Percentiles rank a stretch among this genome's conserved stretches.
Evolutionary conservation across 92 coral and sea anemone genomes (phyloP).

Genomic region (Epizoanthus rinbou): DNA sequence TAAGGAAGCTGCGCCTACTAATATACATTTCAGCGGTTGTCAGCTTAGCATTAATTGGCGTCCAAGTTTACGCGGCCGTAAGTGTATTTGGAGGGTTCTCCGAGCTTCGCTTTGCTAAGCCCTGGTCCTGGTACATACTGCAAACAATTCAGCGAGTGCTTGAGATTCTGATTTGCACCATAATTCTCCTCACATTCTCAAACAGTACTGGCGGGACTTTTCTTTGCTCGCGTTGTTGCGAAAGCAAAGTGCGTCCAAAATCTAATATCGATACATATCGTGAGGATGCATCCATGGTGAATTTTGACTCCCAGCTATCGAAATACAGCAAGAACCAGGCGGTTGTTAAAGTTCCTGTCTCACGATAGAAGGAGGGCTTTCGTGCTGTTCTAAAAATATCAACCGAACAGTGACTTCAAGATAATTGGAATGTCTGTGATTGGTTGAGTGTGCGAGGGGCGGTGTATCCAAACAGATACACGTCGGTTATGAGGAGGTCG

Average conservation of each 20-base stretch:
- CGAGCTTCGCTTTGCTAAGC: constrained; percentile 4
- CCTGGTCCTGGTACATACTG: constrained; percentile 65
- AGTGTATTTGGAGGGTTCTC: constrained; percentile 35
- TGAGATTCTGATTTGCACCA: constrained; percentile 51
- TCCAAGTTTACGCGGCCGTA: constrained; percentile 35
- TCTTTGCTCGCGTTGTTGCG: background rate
- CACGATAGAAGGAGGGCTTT: too few relatives aligned
- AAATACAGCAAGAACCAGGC: too few relatives aligned
- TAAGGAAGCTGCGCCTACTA: constrained; percentile 48
- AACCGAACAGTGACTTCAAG: too few relatives aligned
- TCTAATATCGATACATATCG: background rate
- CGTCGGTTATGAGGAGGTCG: too few relatives aligned
- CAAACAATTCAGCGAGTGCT: constrained; percentile 57
- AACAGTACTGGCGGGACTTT: background rate
- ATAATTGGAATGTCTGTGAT: too few relatives aligned
- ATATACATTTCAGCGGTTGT: constrained; percentile 51
- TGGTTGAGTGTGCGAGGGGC: too few relatives aligned
- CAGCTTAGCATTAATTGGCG: constrained; percentile 30
- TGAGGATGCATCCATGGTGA: background rate
- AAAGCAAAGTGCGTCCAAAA: background rate
- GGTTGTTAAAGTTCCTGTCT: too few relatives aligned
- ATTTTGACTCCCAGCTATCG: too few relatives aligned
- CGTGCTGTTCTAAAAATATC: too few relatives aligned
- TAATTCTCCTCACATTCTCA: constrained; percentile 11
- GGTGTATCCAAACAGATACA: too few relatives aligned